phyloP scores from a whole-genome alignment of 2,888 invertebrate species.

The Barypeithes pellucidus region DNA sequence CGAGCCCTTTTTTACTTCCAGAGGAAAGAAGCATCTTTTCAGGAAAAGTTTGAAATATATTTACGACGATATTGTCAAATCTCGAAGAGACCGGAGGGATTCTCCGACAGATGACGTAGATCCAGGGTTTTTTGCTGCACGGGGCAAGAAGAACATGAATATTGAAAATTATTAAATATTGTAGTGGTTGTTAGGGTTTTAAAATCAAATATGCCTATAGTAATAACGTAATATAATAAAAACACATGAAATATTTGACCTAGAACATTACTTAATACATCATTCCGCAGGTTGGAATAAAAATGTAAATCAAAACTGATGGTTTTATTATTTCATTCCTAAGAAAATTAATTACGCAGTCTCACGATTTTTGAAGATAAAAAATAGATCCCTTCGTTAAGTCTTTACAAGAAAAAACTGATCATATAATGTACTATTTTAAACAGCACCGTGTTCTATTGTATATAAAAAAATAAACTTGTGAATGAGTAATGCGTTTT shows the following conservation, averaged over 20 bases:
- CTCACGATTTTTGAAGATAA: too few relatives aligned
- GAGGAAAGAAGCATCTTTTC: conserved; percentile 66
- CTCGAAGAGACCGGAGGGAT: conserved; percentile 66
- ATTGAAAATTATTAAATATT: conserved; percentile 25
- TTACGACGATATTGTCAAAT: conserved; percentile 37
- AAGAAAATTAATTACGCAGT: too few relatives aligned
- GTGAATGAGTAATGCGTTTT: too few relatives aligned
- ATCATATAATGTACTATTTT: too few relatives aligned
- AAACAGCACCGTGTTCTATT: too few relatives aligned
- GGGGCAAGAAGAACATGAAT: conserved; percentile 71
- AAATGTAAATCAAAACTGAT: background rate
- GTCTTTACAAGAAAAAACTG: too few relatives aligned
- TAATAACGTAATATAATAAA: background rate
- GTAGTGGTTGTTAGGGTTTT: too few relatives aligned
- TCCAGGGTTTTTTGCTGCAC: conserved; percentile 73
- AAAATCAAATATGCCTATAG: background rate
- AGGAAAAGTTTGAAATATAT: conserved; percentile 62
- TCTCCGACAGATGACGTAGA: conserved; percentile 71
- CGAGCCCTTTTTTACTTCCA: conserved; percentile 66
- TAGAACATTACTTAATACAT: background rate
- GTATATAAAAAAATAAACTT: too few relatives aligned
- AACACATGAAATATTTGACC: background rate
- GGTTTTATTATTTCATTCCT: too few relatives aligned
- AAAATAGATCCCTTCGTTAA: too few relatives aligned
- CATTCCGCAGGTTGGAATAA: background rate